phyloP scores from a whole-genome alignment of 2,888 invertebrate species.

The Idaea straminata region DNA sequence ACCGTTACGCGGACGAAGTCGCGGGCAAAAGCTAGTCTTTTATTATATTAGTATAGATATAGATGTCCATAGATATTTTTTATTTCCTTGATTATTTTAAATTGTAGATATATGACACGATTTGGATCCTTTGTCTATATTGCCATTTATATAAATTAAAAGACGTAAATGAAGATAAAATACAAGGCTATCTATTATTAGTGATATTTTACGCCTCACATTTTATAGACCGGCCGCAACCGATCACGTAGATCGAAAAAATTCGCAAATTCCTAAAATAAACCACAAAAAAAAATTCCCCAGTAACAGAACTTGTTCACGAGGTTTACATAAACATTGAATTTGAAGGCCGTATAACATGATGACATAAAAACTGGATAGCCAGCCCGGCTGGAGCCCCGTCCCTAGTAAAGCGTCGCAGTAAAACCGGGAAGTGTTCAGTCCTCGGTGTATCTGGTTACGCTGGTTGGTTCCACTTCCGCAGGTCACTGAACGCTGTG shows the following conservation, averaged over 20 bases:
- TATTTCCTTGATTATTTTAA: too few relatives aligned
- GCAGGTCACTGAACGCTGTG: conserved; percentile 65
- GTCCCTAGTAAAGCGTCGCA: conserved; percentile 26
- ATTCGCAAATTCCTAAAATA: conserved; percentile 11
- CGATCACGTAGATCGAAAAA: background rate
- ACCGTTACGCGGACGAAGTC: too few relatives aligned
- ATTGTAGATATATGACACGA: too few relatives aligned
- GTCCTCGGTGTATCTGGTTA: conserved; percentile 49
- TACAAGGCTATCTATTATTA: background rate
- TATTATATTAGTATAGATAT: too few relatives aligned
- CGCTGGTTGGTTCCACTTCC: conserved; percentile 60
- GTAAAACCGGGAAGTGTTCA: conserved; percentile 40
- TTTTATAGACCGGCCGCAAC: background rate
- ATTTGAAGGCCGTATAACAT: conserved; percentile 60
- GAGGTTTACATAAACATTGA: conserved; percentile 60
- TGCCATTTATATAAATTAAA: too few relatives aligned
- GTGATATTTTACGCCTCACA: background rate
- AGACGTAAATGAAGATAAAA: background rate
- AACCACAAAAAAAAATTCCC: conserved; percentile 31
- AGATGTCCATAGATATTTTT: too few relatives aligned
- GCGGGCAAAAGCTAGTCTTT: too few relatives aligned
- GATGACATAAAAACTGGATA: conserved; percentile 62
- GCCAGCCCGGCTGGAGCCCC: conserved; percentile 38
- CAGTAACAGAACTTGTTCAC: conserved; percentile 48
- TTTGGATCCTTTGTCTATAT: too few relatives aligned